Evolutionary conservation across 2,113 vertebrate genomes (phyloP), one percentile per base, ranked within the genome.

Genomic region (Siniperca knerii): DNA sequence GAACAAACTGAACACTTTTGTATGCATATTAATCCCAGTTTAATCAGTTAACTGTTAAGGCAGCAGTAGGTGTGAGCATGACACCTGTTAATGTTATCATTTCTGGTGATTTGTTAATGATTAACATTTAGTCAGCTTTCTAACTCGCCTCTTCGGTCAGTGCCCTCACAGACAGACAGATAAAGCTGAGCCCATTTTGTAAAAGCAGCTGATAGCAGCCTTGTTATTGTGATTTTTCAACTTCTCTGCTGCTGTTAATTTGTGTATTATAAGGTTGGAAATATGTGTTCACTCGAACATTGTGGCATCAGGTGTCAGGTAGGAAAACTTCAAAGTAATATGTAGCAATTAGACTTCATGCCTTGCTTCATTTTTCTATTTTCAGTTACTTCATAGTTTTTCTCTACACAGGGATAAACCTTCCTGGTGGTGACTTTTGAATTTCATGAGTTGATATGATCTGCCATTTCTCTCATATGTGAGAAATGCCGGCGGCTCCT

Each of bases 121-220:
- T 94, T 93, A 86, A 92, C 92, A 21, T 21, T 79, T 35, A 83
- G 86, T 81, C 81, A 82, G 88, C 77, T 75, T 55, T 62, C 29
- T 42, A 13, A 8, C 23, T 69, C 73, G 20, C 57, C 79, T 74
- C 72, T 21, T 25, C 52, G 83, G 90, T 93, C 94, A 91, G 77
- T 44, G 87, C 37, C 77, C 89, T 82, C 23, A 7, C 82, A 89
- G 79, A 44, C 82, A 77, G 35, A 58, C 61, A 4, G 15, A 79
- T 48, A 46, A 29, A 52, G 37, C 46, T 44, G 58, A 61, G 64
- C 12, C 44, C 20, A 3, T 74, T 75, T 74, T 66, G 8, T 8
- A 10, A 72, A 81, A 73, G 16, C 66, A 29, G 52, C 18, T 72
- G 68, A 86, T 66, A 57, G 46, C 62, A 40, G 13, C 12, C 6